Conservation (phyloP, 2,113 vertebrate genomes). For the Albula goreensis region DNA sequence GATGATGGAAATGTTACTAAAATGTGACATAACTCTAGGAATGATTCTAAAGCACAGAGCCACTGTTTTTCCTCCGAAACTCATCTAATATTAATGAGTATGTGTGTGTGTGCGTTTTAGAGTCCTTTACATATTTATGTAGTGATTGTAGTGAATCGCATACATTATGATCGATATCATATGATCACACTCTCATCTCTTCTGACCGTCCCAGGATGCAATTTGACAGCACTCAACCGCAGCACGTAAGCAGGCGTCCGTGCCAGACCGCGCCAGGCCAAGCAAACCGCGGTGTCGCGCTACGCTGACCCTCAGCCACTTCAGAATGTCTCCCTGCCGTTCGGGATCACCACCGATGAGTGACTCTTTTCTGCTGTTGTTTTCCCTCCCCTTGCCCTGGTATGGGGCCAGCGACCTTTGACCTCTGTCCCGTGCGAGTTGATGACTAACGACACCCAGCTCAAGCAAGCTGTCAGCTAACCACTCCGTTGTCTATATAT, state of each 20-base stretch:
- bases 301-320: background rate
- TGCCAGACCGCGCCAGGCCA: background rate
- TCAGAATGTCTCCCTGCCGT: background rate
- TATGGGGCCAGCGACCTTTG: conserved; percentile 24
- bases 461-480: conserved; percentile 6
- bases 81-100: background rate
- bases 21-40: background rate
- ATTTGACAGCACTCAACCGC: background rate
- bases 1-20: background rate
- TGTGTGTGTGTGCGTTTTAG: conserved; percentile 22
- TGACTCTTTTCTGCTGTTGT: background rate
- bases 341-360: conserved; percentile 6
- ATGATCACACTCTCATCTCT: background rate
- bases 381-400: background rate
- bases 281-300: background rate
- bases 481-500: background rate
- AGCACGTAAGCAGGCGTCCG: background rate
- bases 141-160: too few species aligned
- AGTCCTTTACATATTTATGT: background rate
- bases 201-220: background rate
- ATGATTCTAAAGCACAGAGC: conserved; percentile 39
- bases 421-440: conserved; percentile 9
- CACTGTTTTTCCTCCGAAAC: too few species aligned
- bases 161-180: too few species aligned
- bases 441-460: conserved; percentile 40